These are phyloP conservation scores for Chromobotia macracanthus DNA, from an alignment of 2,797 vertebrate species.

Conservation along the genomic window DNA sequence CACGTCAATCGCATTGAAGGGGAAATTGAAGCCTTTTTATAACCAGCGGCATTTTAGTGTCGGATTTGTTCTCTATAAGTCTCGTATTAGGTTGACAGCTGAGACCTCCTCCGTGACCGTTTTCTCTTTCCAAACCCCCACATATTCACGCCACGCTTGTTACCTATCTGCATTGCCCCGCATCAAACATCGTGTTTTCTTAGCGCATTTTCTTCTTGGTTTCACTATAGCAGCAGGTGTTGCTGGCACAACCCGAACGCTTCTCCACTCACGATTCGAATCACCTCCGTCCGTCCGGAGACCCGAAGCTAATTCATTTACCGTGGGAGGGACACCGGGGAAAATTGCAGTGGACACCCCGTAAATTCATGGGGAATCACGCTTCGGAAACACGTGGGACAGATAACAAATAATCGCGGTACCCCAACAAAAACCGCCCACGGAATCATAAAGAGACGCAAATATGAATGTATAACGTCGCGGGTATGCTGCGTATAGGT, in stretches of 20 bases:
- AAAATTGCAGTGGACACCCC: conserved; percentile 57
- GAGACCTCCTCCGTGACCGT: neutral
- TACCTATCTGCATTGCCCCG: conserved; percentile 67
- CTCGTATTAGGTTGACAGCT: neutral
- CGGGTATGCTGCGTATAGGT: conserved; percentile 35
- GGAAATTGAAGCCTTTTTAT: neutral
- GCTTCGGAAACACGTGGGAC: conserved; percentile 79
- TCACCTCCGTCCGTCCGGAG: conserved; percentile 57
- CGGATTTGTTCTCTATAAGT: neutral
- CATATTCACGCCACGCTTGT: conserved; percentile 41
- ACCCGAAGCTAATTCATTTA: conserved; percentile 60
- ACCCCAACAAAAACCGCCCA: conserved; percentile 48
- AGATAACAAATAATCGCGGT: conserved; percentile 71
- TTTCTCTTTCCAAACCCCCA: conserved; percentile 14
- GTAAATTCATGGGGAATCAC: conserved; percentile 69
- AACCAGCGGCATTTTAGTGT: neutral
- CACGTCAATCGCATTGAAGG: too few relatives aligned
- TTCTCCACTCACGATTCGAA: conserved; percentile 69
- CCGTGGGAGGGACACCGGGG: conserved; percentile 56
- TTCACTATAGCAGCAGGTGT: conserved; percentile 79
- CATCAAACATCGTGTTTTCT: conserved; percentile 64
- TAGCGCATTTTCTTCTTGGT: conserved; percentile 41
- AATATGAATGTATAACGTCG: conserved; percentile 3
- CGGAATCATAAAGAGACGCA: neutral
- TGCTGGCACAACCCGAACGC: conserved; percentile 70